Conservation (phyloP, 2,797 vertebrate genomes). For the Meriones psammophilus region DNA sequence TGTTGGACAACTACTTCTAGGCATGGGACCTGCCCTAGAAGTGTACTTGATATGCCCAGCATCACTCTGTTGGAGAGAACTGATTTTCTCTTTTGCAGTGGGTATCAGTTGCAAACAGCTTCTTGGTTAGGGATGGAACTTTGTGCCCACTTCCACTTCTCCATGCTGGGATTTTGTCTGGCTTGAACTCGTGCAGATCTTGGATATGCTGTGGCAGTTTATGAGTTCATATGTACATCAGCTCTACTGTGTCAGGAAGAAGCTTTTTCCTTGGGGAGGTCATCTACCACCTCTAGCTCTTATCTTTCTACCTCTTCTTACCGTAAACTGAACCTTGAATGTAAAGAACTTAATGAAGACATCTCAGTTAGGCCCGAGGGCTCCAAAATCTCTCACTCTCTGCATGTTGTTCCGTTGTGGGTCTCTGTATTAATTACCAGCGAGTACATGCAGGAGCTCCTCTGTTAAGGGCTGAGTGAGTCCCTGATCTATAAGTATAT, state of each 20-base stretch:
- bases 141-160: not conserved
- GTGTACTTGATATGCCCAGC: not conserved
- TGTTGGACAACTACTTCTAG: not conserved
- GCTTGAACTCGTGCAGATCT: not conserved
- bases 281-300: not conserved
- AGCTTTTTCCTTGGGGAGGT: not conserved
- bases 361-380: not conserved
- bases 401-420: not conserved
- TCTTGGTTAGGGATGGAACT: not conserved
- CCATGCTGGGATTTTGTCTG: not conserved
- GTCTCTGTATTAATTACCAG: not conserved
- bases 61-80: not conserved
- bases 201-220: not conserved
- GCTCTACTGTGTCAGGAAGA: not conserved
- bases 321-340: not conserved
- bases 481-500: not conserved
- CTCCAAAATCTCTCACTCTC: not conserved
- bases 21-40: no score
- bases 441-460: not conserved
- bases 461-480: not conserved
- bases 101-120: not conserved
- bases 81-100: not conserved
- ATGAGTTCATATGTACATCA: not conserved
- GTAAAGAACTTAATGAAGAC: not conserved
- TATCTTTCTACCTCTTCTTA: not conserved